These are phyloP conservation scores for Natrix natrix DNA, from an alignment of 2,797 vertebrate genomes.

Conservation along the genomic window DNA sequence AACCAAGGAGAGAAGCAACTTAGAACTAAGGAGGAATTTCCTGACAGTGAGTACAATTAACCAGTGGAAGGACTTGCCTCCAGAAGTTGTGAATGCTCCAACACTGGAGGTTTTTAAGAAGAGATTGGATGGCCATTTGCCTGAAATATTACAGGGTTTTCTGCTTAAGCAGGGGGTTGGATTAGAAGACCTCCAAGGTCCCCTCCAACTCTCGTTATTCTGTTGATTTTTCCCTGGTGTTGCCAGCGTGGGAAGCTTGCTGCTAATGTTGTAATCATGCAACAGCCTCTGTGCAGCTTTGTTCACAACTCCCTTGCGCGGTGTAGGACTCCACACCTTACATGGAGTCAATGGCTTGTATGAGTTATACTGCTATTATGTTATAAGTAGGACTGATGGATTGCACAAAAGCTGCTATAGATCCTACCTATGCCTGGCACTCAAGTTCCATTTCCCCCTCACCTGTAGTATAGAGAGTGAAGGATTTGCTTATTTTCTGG, in stretches of 20 bases:
- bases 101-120: not conserved
- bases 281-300: constrained; percentile 44
- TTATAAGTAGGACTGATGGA: constrained; percentile 71
- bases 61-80: too few relatives aligned
- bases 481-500: not conserved
- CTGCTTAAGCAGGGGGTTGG: not conserved
- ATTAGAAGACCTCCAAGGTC: not conserved
- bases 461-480: constrained; percentile 55
- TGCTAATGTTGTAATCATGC: constrained; percentile 42
- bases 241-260: constrained; percentile 30
- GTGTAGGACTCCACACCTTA: constrained; percentile 59
- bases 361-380: constrained; percentile 71
- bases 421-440: constrained; percentile 59
- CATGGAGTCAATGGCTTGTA: constrained; percentile 49
- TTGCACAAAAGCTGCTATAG: constrained; percentile 57
- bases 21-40: fast-evolving
- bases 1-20: not conserved
- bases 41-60: not conserved
- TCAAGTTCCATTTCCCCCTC: constrained; percentile 32
- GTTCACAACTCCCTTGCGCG: constrained; percentile 67
- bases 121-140: not conserved
- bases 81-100: fast-evolving
- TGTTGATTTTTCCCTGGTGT: constrained; percentile 37
- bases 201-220: not conserved
- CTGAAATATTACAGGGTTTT: not conserved